A percentile compares a stretch with the other conserved stretches of the same genome.
These are phyloP conservation scores for Platycheirus albimanus DNA, from an alignment of 2,888 invertebrate genomes.

Conservation along the genomic window DNA sequence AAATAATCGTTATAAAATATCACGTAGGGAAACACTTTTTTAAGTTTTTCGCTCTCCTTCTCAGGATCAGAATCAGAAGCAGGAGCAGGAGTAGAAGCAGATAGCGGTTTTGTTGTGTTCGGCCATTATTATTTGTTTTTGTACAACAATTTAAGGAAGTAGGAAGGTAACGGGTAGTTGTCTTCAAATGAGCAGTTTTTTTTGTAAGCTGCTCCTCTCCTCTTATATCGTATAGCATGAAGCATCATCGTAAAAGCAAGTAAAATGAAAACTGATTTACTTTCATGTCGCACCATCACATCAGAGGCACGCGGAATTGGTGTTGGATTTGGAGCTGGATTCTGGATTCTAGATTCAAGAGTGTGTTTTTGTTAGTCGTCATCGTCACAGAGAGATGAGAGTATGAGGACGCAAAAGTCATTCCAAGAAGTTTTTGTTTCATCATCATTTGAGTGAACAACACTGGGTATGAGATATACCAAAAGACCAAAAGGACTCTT, in stretches of 20 bases:
- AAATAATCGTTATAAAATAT: constrained; percentile 72
- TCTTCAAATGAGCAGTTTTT: constrained; percentile 45
- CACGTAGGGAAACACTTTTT: constrained; percentile 67
- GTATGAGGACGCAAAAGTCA: constrained; percentile 13
- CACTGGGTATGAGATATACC: constrained; percentile 9
- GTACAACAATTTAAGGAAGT: neutral
- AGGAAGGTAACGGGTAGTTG: neutral
- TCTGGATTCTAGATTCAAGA: neutral
- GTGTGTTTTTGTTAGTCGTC: neutral
- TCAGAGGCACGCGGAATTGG: neutral
- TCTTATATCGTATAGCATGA: no score
- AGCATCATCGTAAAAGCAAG: constrained; percentile 5
- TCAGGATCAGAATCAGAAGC: no score
- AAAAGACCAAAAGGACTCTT: constrained; percentile 11
- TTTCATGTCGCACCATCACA: constrained; percentile 39
- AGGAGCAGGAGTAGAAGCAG: neutral
- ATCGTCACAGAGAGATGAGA: no score
- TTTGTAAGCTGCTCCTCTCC: constrained; percentile 35
- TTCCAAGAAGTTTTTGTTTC: constrained; percentile 12
- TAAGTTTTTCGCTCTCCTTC: constrained; percentile 44
- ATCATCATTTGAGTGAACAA: neutral
- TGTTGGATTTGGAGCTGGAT: no score
- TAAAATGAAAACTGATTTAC: constrained; percentile 62
- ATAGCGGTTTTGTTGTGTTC: constrained; percentile 32
- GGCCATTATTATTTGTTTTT: no score